Evolutionary conservation across 2,113 vertebrate genomes (phyloP).

Genomic region (Semnornis frantzii): DNA sequence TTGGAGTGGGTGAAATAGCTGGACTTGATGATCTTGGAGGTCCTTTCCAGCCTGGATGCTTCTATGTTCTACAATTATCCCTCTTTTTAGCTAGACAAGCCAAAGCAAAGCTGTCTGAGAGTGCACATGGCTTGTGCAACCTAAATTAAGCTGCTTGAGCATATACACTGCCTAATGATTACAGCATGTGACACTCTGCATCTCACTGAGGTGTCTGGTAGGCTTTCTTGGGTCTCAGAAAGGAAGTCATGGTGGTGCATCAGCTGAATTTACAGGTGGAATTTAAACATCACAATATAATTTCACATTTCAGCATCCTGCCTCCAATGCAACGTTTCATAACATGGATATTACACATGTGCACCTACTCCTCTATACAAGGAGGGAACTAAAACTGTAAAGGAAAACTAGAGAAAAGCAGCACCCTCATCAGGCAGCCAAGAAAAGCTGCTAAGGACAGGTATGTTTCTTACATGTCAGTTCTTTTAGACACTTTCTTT

Average conservation of each 20-base stretch:
- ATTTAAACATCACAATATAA: background rate
- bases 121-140: accelerated
- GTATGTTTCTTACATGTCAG: background rate
- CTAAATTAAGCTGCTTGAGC: background rate
- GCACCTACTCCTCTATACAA: background rate
- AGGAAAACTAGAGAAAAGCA: background rate
- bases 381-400: background rate
- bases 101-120: background rate
- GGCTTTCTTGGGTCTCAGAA: background rate
- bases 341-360: background rate
- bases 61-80: background rate
- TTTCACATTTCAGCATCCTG: background rate
- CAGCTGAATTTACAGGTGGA: background rate
- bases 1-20: too few species aligned
- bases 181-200: background rate
- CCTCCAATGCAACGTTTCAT: background rate
- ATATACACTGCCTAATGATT: accelerated
- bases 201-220: background rate
- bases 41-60: too few species aligned
- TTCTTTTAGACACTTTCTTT: background rate
- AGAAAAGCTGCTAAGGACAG: accelerated
- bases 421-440: background rate
- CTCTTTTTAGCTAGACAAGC: background rate
- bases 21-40: too few species aligned
- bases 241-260: background rate